Evolutionary conservation across 2,888 invertebrate genomes (phyloP).

Genomic region (Pseudococcus viburni): DNA sequence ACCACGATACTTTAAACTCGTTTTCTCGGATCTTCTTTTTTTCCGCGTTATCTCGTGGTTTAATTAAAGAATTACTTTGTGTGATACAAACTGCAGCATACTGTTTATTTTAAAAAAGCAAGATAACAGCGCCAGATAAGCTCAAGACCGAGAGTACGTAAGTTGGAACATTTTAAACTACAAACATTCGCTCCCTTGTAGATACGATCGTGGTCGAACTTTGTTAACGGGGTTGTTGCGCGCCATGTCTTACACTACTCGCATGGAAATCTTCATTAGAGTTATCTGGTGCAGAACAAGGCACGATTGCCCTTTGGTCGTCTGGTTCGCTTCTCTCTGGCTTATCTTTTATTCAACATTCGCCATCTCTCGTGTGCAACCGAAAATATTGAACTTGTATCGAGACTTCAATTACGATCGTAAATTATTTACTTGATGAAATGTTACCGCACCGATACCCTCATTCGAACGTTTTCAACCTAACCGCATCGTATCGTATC

Average conservation of each 20-base stretch:
- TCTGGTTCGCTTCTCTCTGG: constrained; percentile 47
- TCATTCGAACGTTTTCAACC: not conserved
- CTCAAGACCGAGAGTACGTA: constrained; percentile 54
- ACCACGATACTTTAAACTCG: constrained; percentile 65
- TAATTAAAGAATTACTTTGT: constrained; percentile 66
- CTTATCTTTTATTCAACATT: constrained; percentile 64
- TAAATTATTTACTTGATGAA: constrained; percentile 64
- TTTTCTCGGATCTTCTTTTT: constrained; percentile 45
- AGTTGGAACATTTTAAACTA: constrained; percentile 55
- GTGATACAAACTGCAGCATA: constrained; percentile 64
- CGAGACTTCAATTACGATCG: constrained; percentile 66
- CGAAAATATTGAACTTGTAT: constrained; percentile 66
- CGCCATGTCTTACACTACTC: constrained; percentile 65
- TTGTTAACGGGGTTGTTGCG: constrained; percentile 65
- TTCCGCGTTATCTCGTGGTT: constrained; percentile 60
- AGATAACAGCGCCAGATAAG: constrained; percentile 63
- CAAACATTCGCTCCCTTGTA: constrained; percentile 62
- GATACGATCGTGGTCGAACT: constrained; percentile 65
- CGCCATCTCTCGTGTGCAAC: constrained; percentile 66
- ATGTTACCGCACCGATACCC: constrained; percentile 13
- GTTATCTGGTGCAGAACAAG: constrained; percentile 67
- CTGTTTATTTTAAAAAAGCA: constrained; percentile 58
- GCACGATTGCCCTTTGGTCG: constrained; percentile 67
- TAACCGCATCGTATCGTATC: constrained; percentile 11
- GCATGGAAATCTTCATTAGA: constrained; percentile 66